These are phyloP conservation scores for Pocillopora grandis DNA, from an alignment of 92 coral and sea anemone species.

Conservation along the genomic window DNA sequence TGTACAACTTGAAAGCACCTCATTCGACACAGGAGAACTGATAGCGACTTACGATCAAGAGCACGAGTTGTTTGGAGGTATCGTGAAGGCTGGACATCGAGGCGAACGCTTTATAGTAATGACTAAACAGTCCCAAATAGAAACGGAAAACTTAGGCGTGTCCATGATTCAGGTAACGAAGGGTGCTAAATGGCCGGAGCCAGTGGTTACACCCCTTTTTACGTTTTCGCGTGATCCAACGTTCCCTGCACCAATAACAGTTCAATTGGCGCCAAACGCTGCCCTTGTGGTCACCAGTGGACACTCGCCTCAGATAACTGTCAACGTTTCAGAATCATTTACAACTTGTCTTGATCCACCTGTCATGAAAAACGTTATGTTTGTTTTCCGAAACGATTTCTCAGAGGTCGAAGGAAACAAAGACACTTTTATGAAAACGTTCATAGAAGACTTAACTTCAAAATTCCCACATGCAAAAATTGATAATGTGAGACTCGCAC, in stretches of 20 bases:
- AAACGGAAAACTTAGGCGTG: constrained; percentile 50
- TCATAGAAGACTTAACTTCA: constrained; percentile 30
- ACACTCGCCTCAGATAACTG: constrained; percentile 66
- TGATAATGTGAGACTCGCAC: constrained; percentile 37
- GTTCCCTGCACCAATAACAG: constrained; percentile 36
- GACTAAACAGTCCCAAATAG: constrained; percentile 40
- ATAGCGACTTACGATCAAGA: constrained; percentile 41
- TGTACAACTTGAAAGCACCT: constrained; percentile 44
- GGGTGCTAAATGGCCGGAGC: constrained; percentile 9
- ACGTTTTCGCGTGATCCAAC: constrained; percentile 34
- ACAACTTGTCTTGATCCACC: constrained; percentile 57
- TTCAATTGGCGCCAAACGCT: constrained; percentile 30
- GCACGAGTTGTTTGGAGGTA: constrained; percentile 66
- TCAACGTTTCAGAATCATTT: constrained; percentile 56
- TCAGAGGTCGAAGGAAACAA: constrained; percentile 47
- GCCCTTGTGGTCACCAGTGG: constrained; percentile 43
- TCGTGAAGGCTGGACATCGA: constrained; percentile 39
- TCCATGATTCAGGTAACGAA: constrained; percentile 63
- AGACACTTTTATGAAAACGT: constrained; percentile 22
- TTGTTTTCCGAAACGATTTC: constrained; percentile 56
- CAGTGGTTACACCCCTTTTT: constrained; percentile 53
- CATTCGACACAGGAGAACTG: constrained; percentile 48
- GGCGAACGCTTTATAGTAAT: constrained; percentile 35
- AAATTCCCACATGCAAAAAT: constrained; percentile 36
- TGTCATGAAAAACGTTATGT: constrained; percentile 46